Evolutionary conservation across 1,140 invertebrate genomes (phyloP), one percentile per base, ranked within the genome.

Genomic region (Semibalanus balanoides): DNA sequence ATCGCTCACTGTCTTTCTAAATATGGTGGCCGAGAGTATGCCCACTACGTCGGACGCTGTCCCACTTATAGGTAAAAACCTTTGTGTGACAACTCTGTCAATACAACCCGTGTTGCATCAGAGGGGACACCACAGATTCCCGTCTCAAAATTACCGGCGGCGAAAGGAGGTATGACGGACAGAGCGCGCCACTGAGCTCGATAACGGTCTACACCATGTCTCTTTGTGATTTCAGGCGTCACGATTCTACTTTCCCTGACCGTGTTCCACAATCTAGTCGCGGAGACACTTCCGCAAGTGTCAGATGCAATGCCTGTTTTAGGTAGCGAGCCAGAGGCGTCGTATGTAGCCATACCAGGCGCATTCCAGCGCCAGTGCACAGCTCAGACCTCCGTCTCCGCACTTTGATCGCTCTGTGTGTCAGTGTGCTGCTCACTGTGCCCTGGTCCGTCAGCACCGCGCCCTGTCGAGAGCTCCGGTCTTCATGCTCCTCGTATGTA

Each of bases 221-320:
- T 64, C 11, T 64, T 25, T 64, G 51, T 64, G 51, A 64, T 72
- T 72, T 72, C 92, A 98, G 96, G 96, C 88, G 96, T 98, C 88
- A 99, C 96, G 88, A 98, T 99, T 88, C 92, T 99, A 86, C 95
- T 99, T 85, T 98, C 96, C 86, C 91, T 99, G 89, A 98, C 96
- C 87, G 96, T 99, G 88, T 99, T 99, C 90, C 92, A 94, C 89
- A 94, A 94, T 89, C 90, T 96, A 86, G 93, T 96, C 85, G 92
- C 93, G 83, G 94, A 96, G 89, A 95, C 92, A 85, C 90, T 96
- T 88, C 94, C 94, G 84, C 92, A 94, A 88, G 93, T 94, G 86
- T 95, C 93, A 87, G 93, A 95, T 86, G 93, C 92, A 86, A 84
- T 87, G 79, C 86, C 86, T 64, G 83, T 86, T 73, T 82, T 87